Evolutionary conservation across 2,888 invertebrate genomes (phyloP), one percentile per base, ranked within the genome.

Genomic region (Noctuana brunneofusca): DNA sequence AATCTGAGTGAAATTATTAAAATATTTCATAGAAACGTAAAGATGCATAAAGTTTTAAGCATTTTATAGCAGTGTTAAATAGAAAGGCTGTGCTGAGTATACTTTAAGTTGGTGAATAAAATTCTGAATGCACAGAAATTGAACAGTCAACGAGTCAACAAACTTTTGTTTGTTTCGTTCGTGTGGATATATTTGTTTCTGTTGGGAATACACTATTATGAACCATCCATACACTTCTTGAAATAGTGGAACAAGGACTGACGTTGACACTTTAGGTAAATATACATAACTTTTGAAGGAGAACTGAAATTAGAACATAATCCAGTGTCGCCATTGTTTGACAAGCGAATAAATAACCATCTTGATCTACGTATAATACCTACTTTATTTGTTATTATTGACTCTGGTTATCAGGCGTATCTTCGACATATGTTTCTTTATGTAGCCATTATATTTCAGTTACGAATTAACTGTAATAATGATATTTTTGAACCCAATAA

Each of bases 131-230:
- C 79, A 76, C 77, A 79, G 75, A 82, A 80, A 87, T 88, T 88
- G 87, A 88, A 89, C 88, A 92, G 90, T 91, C 92, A 92, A 92
- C 92, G 91, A 92, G 90, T 91, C 92, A 92, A 92, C 92, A 92
- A 92, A 92, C 89, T 90, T 89, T 92, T 92, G 91, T 92, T 92
- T 91, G 89, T 89, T 89, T 84, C 83, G 83, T 80, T 85, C 76
- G 77, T 87, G 86, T 84, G 85, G 82, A 84, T 81, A 79, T 81
- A 83, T 84, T 86, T 82, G 80, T 84, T 87, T 81, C 81, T 80
- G 76, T 74, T 75, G 75, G 76, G 76, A 83, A 80, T 81, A 86
- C 76, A 80, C 78, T 84, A 90, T 86, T 91, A 90, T 91, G 90
- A 85, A 80, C 87, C 83, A 87, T 82, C 78, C 78, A 79, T 84